These are phyloP conservation scores for Eumacrocentrus americanus DNA, from an alignment of 2,888 invertebrate species.

Conservation along the genomic window DNA sequence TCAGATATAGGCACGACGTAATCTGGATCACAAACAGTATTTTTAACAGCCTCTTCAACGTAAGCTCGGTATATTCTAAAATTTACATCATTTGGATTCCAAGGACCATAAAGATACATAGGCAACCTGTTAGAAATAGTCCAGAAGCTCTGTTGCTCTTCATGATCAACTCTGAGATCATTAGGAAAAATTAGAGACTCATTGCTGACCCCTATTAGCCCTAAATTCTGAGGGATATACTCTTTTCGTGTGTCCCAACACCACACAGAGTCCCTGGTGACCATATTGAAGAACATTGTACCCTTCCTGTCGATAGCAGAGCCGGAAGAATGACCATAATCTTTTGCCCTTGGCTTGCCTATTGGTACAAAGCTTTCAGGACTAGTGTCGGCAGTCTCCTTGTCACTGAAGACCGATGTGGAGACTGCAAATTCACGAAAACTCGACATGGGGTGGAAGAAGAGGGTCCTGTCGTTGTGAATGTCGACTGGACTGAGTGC, in stretches of 20 bases:
- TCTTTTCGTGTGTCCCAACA: constrained; percentile 81
- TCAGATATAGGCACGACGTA: constrained; percentile 49
- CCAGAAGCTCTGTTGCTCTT: constrained; percentile 74
- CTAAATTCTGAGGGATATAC: constrained; percentile 69
- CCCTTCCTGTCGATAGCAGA: constrained; percentile 74
- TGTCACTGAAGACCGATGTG: constrained; percentile 70
- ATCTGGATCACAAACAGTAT: constrained; percentile 74
- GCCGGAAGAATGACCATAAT: constrained; percentile 74
- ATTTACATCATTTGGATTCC: constrained; percentile 72
- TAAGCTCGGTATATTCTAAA: constrained; percentile 76
- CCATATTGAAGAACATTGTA: constrained; percentile 80
- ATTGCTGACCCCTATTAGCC: constrained; percentile 68
- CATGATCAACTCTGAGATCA: constrained; percentile 78
- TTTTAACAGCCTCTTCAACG: constrained; percentile 68
- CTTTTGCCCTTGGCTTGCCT: constrained; percentile 56
- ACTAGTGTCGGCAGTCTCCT: constrained; percentile 57
- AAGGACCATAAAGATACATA: constrained; percentile 71
- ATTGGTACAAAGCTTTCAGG: constrained; percentile 54
- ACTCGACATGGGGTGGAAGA: constrained; percentile 84
- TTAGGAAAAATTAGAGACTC: constrained; percentile 79
- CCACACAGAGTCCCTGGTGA: constrained; percentile 75
- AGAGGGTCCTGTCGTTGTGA: constrained; percentile 69
- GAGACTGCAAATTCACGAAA: constrained; percentile 78
- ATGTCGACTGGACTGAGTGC: constrained; percentile 68
- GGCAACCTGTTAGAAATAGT: constrained; percentile 78